Base-by-base conservation (phyloP, 2,888 invertebrate genomes). In the Tineola bisselliella region DNA sequence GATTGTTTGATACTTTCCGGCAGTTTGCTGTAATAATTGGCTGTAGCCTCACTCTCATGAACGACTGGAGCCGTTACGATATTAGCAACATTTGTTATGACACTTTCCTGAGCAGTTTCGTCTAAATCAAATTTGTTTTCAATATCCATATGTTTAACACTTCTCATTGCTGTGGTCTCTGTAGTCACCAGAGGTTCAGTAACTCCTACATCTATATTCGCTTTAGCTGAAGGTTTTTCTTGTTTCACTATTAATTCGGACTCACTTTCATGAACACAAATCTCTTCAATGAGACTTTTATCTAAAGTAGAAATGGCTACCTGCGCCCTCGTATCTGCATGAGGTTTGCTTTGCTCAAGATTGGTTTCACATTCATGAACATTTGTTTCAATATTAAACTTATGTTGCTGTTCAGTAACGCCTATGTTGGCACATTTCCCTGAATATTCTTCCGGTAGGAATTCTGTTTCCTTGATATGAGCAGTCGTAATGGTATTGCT, bases 211-310 rank as follows among this genome's bases (percentile, higher is more conserved):
- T 82, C 88, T 43, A 88, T 70, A 69, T 90, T 89, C n/a, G 92
- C 93, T 56, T 77, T 73, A 18, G 80, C 88, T 62, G 74, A 70
- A 13, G 81, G 77, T 63, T 90, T 90, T 61, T 88, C 84, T 58
- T 84, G 82, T 62, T 83, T 84, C 13, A 86, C 70, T 12, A 76
- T 67, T 25, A 92, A 87, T 56, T 88, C 79, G 56, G 84, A 87
- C 83, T 92, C 92, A 48, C 89, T 88, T 79, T 94, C 94, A 76
- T 92, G 91, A 8, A 90, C 70, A n/a, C 89, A 72, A 0, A 91
- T 84, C 74, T 82, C 83, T 67, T 90, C 87, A 8, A 88, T 86
- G 30, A 88, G 70, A 68, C 89, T 89, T 65, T 90, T 90, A 52
- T 91, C 90, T 61, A 92, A 75, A 58, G 88, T 80, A 57, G 84